Conservation (phyloP, 2,888 invertebrate genomes). For the Eulithis prunata region DNA sequence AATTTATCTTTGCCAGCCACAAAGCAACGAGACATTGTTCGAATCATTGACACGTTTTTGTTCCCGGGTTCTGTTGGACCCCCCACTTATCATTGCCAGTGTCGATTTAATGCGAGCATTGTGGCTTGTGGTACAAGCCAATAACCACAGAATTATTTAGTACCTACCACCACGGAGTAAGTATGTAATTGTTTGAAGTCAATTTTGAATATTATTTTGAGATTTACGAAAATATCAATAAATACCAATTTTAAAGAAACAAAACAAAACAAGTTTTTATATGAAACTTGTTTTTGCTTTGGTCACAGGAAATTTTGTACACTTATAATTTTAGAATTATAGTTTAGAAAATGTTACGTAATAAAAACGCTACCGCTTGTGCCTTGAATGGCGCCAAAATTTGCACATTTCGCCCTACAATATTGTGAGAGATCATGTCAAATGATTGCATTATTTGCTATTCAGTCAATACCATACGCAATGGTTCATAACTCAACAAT, state of each 20-base stretch:
- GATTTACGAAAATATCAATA: too few relatives aligned
- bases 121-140: conserved; percentile 30
- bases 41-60: conserved; percentile 82
- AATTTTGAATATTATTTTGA: too few relatives aligned
- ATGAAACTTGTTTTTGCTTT: too few relatives aligned
- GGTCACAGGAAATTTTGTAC: too few relatives aligned
- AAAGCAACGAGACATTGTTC: conserved; percentile 79
- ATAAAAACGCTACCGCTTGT: conserved; percentile 44
- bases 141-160: too few relatives aligned
- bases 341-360: too few relatives aligned
- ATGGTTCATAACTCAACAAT: conserved; percentile 32
- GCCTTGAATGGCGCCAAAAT: conserved; percentile 43
- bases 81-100: conserved; percentile 73
- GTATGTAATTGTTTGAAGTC: too few relatives aligned
- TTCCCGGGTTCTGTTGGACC: conserved; percentile 69
- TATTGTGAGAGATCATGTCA: conserved; percentile 76
- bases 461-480: conserved; percentile 56
- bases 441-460: conserved; percentile 70
- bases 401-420: conserved; percentile 62
- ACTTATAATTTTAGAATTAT: too few relatives aligned
- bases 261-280: too few relatives aligned
- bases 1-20: conserved; percentile 80
- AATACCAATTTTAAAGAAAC: too few relatives aligned
- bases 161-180: too few relatives aligned
- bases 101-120: conserved; percentile 59